Base-by-base conservation (phyloP, 2,113 vertebrate species). In the Lampris megalopsis region DNA sequence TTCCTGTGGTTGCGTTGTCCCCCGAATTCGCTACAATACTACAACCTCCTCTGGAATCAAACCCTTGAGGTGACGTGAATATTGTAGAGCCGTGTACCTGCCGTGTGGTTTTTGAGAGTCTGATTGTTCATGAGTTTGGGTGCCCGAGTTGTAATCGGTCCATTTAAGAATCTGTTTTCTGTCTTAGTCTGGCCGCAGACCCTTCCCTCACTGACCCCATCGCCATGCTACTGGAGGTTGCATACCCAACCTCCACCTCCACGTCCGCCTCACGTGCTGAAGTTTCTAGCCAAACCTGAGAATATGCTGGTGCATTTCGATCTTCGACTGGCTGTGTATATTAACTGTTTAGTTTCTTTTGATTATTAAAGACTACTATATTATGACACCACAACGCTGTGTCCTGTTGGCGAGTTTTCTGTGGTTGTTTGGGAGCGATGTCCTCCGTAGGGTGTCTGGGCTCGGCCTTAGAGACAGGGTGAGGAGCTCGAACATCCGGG, bases 341-440 rank as follows among this genome's bases (percentile, higher is more conserved):
- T 75, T 75, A 79, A 41, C 10, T 70, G 58, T 89, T 85, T 71
- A 77, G 64, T 83, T 82, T 81, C 13, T 71, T 89, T 81, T 73
- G 66, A 77, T 84, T 64, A 90, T 88, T 90, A 91, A 93, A 93
- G 83, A 88, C 60, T 49, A 62, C 65, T 77, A 36, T 77, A 62
- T 50, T 40, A 61, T 4, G 11, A 45, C 3, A 54, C 58, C 6
- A 41, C 24, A 3, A 10, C 1, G 0, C 4, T 9, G 1, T 63
- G 56, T 67, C 2, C 2, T 47, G 10, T 73, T 5, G 24, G 24
- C 24, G 24, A 24, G 24, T 24, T 24, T 24, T 24, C 24, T 24
- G 24, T 24, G 24, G 24, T 24, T 24, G 24, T 24, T 24, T 24
- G 24, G 24, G 24, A 24, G 24, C 24, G 24, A 24, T 24, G 24